A percentile compares a stretch with the other conserved stretches of the same genome.
These are phyloP conservation scores for Blera fallax DNA, from an alignment of 2,888 invertebrate species.

Conservation along the genomic window DNA sequence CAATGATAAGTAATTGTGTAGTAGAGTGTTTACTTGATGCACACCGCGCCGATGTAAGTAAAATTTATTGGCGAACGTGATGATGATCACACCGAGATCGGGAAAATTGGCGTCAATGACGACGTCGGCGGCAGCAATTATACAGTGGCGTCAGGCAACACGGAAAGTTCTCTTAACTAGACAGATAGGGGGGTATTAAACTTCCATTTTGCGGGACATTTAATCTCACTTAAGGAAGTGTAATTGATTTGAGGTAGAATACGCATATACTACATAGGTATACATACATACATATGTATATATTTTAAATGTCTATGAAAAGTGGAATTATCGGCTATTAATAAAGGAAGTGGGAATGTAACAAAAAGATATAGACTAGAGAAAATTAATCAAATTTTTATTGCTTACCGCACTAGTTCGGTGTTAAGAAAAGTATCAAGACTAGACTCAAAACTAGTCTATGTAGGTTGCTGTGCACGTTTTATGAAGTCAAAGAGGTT, in stretches of 20 bases:
- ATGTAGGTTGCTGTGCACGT: no score
- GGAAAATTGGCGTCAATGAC: constrained; percentile 48
- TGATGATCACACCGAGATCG: constrained; percentile 59
- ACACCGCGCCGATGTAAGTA: constrained; percentile 35
- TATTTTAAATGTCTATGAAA: background rate
- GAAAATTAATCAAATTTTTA: no score
- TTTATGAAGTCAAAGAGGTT: no score
- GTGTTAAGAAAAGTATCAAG: no score
- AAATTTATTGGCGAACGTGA: constrained; percentile 65
- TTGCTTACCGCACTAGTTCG: no score
- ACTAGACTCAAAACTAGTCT: no score
- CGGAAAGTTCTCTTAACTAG: constrained; percentile 25
- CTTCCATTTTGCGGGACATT: constrained; percentile 35
- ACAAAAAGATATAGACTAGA: no score
- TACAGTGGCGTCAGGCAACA: constrained; percentile 7
- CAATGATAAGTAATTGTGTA: constrained; percentile 38
- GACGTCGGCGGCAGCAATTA: background rate
- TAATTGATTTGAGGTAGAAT: background rate
- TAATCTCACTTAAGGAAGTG: constrained; percentile 21
- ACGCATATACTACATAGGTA: background rate
- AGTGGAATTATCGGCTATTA: background rate
- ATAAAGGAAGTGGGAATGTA: background rate
- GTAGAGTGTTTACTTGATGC: constrained; percentile 5
- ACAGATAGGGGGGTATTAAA: background rate
- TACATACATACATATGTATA: no score